Conservation (phyloP, 2,113 vertebrate genomes). For the Chauna torquata region DNA sequence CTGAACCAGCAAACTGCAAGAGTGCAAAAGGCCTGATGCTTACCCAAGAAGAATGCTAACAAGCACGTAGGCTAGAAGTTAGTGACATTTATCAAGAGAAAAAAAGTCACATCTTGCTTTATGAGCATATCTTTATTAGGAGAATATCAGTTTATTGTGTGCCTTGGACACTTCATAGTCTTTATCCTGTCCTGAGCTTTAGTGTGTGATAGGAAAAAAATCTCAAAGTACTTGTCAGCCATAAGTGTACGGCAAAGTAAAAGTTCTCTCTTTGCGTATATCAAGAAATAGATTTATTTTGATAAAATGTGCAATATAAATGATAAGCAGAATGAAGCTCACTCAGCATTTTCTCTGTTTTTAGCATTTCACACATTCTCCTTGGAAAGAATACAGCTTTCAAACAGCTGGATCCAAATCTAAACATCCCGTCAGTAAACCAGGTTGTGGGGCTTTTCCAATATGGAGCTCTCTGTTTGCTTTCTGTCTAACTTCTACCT, state of each 20-base stretch:
- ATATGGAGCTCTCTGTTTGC: accelerated
- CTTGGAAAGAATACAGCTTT: accelerated
- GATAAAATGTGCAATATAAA: background rate
- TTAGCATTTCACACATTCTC: background rate
- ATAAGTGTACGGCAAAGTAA: accelerated
- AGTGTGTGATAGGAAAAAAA: background rate
- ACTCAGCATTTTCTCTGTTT: background rate
- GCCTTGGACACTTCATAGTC: background rate
- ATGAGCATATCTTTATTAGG: background rate
- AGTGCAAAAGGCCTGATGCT: background rate
- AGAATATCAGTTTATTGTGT: background rate
- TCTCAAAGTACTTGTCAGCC: background rate
- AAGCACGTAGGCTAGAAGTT: background rate
- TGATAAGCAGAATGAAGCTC: background rate
- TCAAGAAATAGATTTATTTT: background rate
- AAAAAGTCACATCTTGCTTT: background rate
- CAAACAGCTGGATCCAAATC: background rate
- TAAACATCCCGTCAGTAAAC: background rate
- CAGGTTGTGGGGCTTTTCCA: accelerated
- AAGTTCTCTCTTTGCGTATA: background rate
- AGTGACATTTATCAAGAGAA: background rate
- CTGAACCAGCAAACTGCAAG: background rate
- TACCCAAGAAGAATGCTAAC: background rate
- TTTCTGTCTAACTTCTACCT: background rate
- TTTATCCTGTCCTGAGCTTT: background rate